Conservation (phyloP, 1,140 invertebrate species). For the Akabosia matsudoensis region DNA sequence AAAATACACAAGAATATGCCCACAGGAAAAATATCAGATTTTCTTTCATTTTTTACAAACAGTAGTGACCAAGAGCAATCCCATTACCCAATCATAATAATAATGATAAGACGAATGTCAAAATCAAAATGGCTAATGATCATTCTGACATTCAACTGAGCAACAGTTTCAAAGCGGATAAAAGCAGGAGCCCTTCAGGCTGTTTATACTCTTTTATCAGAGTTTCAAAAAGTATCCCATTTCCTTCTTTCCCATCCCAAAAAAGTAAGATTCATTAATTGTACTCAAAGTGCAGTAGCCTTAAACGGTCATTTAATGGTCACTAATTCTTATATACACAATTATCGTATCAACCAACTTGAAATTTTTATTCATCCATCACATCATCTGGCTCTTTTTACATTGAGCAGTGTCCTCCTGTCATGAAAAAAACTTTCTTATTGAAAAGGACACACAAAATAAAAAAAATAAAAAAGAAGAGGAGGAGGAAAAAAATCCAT, state of each 20-base stretch:
- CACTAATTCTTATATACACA: not conserved
- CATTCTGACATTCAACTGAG: not conserved
- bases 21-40: no score
- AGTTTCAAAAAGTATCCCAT: not conserved
- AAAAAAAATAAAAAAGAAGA: no score
- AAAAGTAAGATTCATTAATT: not conserved
- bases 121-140: not conserved
- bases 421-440: not conserved
- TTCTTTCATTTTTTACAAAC: no score
- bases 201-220: no score
- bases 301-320: not conserved
- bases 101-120: not conserved
- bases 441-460: not conserved
- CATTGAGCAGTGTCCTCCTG: not conserved
- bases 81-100: not conserved
- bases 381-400: not conserved
- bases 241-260: not conserved
- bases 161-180: no score
- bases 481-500: not conserved
- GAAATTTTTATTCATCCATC: not conserved
- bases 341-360: no score
- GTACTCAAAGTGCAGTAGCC: not conserved
- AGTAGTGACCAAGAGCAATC: no score
- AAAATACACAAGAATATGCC: no score
- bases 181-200: not conserved